Evolutionary conservation across 1,140 invertebrate species (phyloP).

Genomic region (Hormaphis cornu): DNA sequence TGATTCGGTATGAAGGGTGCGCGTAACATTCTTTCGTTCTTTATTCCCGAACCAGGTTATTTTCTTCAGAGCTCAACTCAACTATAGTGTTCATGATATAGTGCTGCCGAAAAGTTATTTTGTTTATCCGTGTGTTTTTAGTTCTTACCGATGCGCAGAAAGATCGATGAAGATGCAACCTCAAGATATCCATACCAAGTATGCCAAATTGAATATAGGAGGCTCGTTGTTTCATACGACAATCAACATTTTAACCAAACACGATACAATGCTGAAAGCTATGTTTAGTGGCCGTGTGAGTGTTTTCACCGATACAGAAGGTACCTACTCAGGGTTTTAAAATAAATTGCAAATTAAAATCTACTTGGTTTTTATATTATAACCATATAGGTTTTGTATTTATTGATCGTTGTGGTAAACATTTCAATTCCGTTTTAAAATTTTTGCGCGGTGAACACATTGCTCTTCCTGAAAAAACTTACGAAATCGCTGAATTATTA

Average conservation of each 20-base stretch:
- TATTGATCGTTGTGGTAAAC: constrained; percentile 95
- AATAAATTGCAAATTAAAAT: background rate
- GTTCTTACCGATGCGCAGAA: too few relatives aligned
- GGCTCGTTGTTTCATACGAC: constrained; percentile 88
- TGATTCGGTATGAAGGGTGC: too few relatives aligned
- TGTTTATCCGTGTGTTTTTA: too few relatives aligned
- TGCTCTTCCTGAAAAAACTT: constrained; percentile 76
- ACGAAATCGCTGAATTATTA: constrained; percentile 76
- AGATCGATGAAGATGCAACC: constrained; percentile 1
- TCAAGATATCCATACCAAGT: constrained; percentile 50
- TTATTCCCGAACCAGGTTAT: too few relatives aligned
- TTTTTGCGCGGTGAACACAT: constrained; percentile 90
- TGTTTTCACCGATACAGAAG: constrained; percentile 93
- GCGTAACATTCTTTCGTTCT: too few relatives aligned
- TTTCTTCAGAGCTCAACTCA: too few relatives aligned
- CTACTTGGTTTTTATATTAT: background rate
- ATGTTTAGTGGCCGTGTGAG: constrained; percentile 99
- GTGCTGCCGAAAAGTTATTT: too few relatives aligned
- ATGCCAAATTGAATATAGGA: constrained; percentile 94
- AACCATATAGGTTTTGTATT: constrained; percentile 82
- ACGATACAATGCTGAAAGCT: constrained; percentile 94
- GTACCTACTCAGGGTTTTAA: constrained; percentile 46
- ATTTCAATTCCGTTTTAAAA: constrained; percentile 93
- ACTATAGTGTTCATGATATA: too few relatives aligned
- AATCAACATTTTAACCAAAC: constrained; percentile 90